Base-by-base conservation (phyloP, 2,888 invertebrate genomes). In the Flexamia atlantica region DNA sequence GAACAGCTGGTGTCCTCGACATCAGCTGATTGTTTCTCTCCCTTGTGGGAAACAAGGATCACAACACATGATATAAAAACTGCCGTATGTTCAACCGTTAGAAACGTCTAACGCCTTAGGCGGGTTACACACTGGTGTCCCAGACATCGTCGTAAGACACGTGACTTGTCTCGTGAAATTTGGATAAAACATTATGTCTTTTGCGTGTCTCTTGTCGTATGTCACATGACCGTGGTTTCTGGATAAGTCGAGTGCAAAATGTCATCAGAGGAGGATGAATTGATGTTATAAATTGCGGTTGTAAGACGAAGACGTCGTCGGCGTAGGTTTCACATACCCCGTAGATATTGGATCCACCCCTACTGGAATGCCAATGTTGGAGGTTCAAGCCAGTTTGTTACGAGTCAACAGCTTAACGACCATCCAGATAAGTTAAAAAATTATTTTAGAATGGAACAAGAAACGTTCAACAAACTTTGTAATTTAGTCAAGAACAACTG, bases 361-460 rank as follows among this genome's bases (percentile, higher is more conserved):
- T 17, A 60, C 23, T 60, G 20, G 60, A 60, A 7, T 60, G 60
- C 25, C 1, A 60, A 60, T 60, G 60, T 60, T 60, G 60, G 2
- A 23, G 14, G 60, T n/a, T 60, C 60, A 60, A 60, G 53, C 25
- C 60, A 60, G 60, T 60, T 3, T 23, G 60, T 60, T 10, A 60
- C 60, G 1, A 60, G 23, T 60, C 60, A 60, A 28, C 25, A 4
- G 60, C 28, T 60, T 3, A 60, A 53, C 53, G 53, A 53, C 12
- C 53, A 53, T 14, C 53, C 53, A 53, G 53, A 53, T 4, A 53
- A 53, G 12, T 53, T 53, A 5, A 3, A 53, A 53, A 5, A 3
- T 7, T 53, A 7, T 53, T 53, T 7, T 53, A 53, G 53, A 53
- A 53, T 53, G 23, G 53, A 36, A 9, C 36, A 7, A 36, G 9